Evolutionary conservation across 2,888 invertebrate genomes (phyloP), one percentile per base, ranked within the genome.

Genomic region (Microplitis deprimator): DNA sequence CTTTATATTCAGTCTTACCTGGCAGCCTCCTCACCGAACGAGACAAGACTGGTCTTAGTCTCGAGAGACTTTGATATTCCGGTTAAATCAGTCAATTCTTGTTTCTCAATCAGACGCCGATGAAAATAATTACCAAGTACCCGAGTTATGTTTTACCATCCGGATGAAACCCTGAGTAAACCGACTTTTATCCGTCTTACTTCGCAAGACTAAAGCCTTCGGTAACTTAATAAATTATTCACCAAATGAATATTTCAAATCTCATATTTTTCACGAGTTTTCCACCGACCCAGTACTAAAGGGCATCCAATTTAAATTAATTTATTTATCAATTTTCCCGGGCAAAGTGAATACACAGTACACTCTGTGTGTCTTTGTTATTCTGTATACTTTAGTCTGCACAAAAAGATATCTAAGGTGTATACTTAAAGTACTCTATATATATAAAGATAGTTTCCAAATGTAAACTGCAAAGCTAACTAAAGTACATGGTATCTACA

Each of bases 401-500:
- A 3, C 29, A 29, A 29, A 29, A 29, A 29, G 29, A 29, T 29
- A 29, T 29, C 29, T 29, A 50, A 50, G 50, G 13, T 50, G 10
- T 50, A 50, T 50, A 50, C 50, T 50, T 50, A 50, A 50, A 50
- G 50, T 50, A 50, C 0, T 50, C 6, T 50, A 10, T 50, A 50
- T 50, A 50, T 50, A 50, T 50, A 50, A 10, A 50, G 8, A 50
- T 50, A 50, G 50, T 13, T 50, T 50, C 10, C 13, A 50, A 50
- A 62, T 41, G 16, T 61, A 7, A 41, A 59, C 61, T 59, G 20
- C 62, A 68, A 40, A 60, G 20, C 62, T 40, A 50, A 62, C 62
- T 68, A 74, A 50, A 8, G 69, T 75, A 62, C 39, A 69, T 62
- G 68, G 68, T 75, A 67, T 60, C 65, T 29, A 67, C 13, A 29